These are phyloP conservation scores for Xestia ashworthii DNA, from an alignment of 2,888 invertebrate genomes.

Conservation along the genomic window DNA sequence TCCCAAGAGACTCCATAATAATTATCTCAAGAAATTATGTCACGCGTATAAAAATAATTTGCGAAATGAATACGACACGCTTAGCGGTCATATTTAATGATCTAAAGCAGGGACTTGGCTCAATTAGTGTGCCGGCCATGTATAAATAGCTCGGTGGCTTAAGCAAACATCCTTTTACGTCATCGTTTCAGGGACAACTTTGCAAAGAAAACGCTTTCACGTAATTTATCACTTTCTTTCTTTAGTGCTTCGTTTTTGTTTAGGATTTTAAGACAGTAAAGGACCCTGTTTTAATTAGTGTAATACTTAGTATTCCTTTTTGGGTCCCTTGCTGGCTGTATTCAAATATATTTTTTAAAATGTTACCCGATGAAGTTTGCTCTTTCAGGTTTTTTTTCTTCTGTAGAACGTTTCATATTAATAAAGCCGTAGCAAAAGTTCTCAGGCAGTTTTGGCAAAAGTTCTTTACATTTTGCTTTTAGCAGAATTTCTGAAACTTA, in stretches of 20 bases:
- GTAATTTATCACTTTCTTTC: constrained; percentile 57
- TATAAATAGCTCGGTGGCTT: constrained; percentile 73
- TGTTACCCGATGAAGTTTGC: neutral
- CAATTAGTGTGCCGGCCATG: constrained; percentile 65
- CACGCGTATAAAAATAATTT: constrained; percentile 19
- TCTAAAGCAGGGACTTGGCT: constrained; percentile 60
- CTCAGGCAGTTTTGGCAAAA: constrained; percentile 10
- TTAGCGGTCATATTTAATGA: constrained; percentile 54
- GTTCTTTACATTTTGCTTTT: constrained; percentile 20
- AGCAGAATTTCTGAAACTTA: constrained; percentile 27
- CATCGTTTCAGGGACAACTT: constrained; percentile 65
- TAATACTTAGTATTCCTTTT: neutral
- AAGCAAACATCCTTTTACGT: constrained; percentile 80
- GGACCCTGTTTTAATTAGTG: neutral
- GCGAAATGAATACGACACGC: constrained; percentile 33
- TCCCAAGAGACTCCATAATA: neutral
- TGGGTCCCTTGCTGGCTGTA: neutral
- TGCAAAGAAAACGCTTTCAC: constrained; percentile 44
- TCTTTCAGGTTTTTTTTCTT: neutral
- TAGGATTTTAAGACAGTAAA: neutral
- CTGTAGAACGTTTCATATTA: neutral
- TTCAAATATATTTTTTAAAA: neutral
- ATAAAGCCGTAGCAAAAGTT: constrained; percentile 7
- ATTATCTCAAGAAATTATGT: constrained; percentile 20
- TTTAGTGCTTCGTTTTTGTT: constrained; percentile 34